Conservation (phyloP, 64 coral and sea anemone species). For the Pachyseris speciosa region DNA sequence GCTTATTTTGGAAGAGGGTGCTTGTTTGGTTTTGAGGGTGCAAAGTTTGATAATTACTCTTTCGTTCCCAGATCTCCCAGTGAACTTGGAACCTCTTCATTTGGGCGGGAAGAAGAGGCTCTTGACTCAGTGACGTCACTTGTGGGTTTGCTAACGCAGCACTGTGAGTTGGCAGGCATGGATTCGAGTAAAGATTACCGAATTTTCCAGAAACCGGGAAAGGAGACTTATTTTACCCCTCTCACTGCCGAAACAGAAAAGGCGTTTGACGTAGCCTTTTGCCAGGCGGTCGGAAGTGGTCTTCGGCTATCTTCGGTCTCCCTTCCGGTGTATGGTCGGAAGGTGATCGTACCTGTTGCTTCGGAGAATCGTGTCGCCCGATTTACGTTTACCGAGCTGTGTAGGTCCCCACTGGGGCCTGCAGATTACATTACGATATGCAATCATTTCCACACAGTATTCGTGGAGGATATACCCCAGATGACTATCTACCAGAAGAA, state of each 20-base stretch:
- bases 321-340: conserved; percentile 86
- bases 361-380: conserved; percentile 81
- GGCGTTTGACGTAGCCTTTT: conserved; percentile 74
- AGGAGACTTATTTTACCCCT: conserved; percentile 66
- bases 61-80: conserved; percentile 54
- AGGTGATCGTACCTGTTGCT: conserved; percentile 72
- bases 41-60: no score
- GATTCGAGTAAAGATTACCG: conserved; percentile 72
- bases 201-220: conserved; percentile 66
- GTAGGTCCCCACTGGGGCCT: conserved; percentile 72
- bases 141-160: conserved; percentile 58
- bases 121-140: conserved; percentile 76
- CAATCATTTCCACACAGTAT: conserved; percentile 78
- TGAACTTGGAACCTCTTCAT: conserved; percentile 86
- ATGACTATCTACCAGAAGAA: conserved; percentile 89
- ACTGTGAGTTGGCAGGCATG: conserved; percentile 76
- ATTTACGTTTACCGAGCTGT: conserved; percentile 81
- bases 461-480: conserved; percentile 83
- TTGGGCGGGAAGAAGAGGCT: conserved; percentile 76
- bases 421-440: conserved; percentile 90
- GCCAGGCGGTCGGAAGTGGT: conserved; percentile 63
- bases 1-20: no score
- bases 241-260: conserved; percentile 64
- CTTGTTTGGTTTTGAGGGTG: no score
- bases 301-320: conserved; percentile 56